Base-by-base conservation (phyloP, 2,113 vertebrate genomes). In the Periophthalmus modestus region DNA sequence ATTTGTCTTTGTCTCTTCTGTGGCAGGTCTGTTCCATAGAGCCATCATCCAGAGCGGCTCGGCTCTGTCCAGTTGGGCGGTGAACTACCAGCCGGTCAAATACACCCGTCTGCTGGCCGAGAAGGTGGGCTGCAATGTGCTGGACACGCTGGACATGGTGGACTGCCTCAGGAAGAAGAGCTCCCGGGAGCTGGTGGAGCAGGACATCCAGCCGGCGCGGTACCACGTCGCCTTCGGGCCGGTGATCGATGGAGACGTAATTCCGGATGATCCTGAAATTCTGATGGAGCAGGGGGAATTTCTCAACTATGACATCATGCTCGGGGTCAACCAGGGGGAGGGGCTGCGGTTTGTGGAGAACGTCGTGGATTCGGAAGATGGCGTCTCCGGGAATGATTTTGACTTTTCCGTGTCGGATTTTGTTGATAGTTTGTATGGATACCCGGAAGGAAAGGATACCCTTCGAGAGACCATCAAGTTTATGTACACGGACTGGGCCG, bases 231-330 rank as follows among this genome's bases (percentile, higher is more conserved):
- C 98, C 80, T 99, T 99, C 24, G 98, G 98, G 80, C 98, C 98
- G 0, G 98, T 99, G 73, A 99, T 99, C 2, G 98, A 99, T 0
- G 98, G 98, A 0, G 98, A 99, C 9, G 98, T 99, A 71, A 99
- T 99, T 87, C 98, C 98, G 0, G 98, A 99, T 0, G 98, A 99
- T 89, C 98, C 98, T 0, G 97, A 99, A 92, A 99, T 99, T 85
- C 94, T 99, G 68, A 99, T 99, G 98, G 97, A 99, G 83, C 98
- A 99, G 91, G 98, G 98, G 28, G 98, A 99, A 91, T 99, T 99
- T 80, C 97, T 99, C 81, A 99, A 99, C 90, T 99, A 99, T 0
- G 98, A 99, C 86, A 99, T 99, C 88, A 99, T 99, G 98, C 92
- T 99, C 77, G 98, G 98, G 7, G 97, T 99, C 85, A 99, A 99